Percentiles rank a stretch among this genome's conserved stretches.
Evolutionary conservation across 2,797 vertebrate genomes (phyloP).

Genomic region (Chelon labrosus): DNA sequence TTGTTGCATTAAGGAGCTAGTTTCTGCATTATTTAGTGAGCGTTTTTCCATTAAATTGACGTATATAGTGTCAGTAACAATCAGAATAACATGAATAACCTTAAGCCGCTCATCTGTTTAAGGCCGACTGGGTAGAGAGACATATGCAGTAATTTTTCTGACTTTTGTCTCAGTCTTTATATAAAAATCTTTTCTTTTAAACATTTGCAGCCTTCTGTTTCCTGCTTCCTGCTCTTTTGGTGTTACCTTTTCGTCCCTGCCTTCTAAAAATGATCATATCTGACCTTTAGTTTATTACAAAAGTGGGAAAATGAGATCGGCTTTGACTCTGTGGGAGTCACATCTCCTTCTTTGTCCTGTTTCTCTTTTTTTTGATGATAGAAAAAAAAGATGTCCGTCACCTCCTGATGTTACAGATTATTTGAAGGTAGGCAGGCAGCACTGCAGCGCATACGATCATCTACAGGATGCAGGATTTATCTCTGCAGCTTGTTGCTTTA

Average conservation of each 20-base stretch:
- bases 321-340: constrained; percentile 16
- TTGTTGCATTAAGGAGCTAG: too few species aligned
- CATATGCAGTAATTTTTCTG: too few species aligned
- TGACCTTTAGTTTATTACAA: constrained; percentile 20
- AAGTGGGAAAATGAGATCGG: constrained; percentile 23
- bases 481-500: background rate
- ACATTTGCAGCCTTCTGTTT: too few species aligned
- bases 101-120: too few species aligned
- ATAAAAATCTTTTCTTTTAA: too few species aligned
- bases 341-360: constrained; percentile 20
- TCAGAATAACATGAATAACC: too few species aligned
- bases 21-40: too few species aligned
- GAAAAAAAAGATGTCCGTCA: constrained; percentile 66
- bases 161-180: too few species aligned
- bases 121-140: too few species aligned
- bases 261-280: constrained; percentile 17
- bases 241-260: background rate
- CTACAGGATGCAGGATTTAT: constrained; percentile 1
- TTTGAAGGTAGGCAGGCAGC: constrained; percentile 40
- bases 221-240: too few species aligned
- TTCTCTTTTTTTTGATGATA: constrained; percentile 51
- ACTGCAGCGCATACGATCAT: constrained; percentile 24
- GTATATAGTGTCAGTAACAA: too few species aligned
- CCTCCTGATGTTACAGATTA: constrained; percentile 33
- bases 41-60: too few species aligned